These are phyloP conservation scores for Exephanes ischioxanthus DNA, from an alignment of 2,888 invertebrate genomes.

Conservation along the genomic window DNA sequence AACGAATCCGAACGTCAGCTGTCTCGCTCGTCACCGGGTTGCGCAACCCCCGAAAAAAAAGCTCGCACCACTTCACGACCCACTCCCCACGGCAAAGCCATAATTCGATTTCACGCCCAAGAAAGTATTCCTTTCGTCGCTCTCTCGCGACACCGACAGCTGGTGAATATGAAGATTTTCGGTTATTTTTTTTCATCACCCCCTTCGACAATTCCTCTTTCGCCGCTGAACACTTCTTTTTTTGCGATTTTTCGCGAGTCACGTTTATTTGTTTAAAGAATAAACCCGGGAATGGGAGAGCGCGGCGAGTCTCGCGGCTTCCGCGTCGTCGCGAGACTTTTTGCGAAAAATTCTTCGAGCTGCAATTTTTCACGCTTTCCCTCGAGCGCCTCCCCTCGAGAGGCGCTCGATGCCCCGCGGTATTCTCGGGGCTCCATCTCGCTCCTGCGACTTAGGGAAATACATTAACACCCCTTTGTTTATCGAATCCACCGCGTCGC, in stretches of 20 bases:
- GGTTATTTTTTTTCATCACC: conserved; percentile 34
- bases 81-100: conserved; percentile 44
- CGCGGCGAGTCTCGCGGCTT: conserved; percentile 6
- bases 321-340: conserved; percentile 12
- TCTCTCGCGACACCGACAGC: conserved; percentile 65
- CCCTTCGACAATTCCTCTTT: conserved; percentile 29
- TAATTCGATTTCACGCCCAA: conserved; percentile 74
- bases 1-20: conserved; percentile 62
- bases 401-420: conserved; percentile 16
- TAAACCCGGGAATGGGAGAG: conserved; percentile 11
- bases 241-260: conserved; percentile 20
- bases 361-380: conserved; percentile 14
- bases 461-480: conserved; percentile 67
- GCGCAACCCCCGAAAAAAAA: conserved; percentile 57
- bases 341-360: conserved; percentile 14
- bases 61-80: conserved; percentile 52
- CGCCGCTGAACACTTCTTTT: conserved; percentile 10
- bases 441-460: conserved; percentile 54
- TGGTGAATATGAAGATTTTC: conserved; percentile 68
- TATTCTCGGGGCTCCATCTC: conserved; percentile 34
- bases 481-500: conserved; percentile 41
- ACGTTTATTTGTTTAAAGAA: conserved; percentile 59
- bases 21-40: conserved; percentile 56
- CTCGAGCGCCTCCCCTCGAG: not conserved
- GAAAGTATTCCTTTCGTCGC: conserved; percentile 69